Base-by-base conservation (phyloP, 1,140 invertebrate genomes). In the Drosophila nannoptera region DNA sequence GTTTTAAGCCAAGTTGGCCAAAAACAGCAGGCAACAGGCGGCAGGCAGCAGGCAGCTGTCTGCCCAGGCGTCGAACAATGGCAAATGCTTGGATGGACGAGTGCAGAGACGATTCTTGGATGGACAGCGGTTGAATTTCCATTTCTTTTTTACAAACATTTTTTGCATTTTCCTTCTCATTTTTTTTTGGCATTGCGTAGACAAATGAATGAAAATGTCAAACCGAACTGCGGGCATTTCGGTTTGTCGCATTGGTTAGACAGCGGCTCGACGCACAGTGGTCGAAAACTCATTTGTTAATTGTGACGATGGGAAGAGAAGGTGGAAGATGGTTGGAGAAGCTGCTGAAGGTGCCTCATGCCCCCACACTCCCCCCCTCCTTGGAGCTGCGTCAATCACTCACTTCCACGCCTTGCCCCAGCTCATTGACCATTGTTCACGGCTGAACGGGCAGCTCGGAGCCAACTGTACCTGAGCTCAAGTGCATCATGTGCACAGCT, bases 161-260 rank as follows among this genome's bases (percentile, higher is more conserved):
- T n/a, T 53, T 31, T 53, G 16, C 49, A 46, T 56, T 54, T 11
- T 50, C n/a, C 16, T 64, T 16, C 40, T 45, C 63, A 77, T 52
- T 56, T 45, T 77, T 61, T 64, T 38, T 22, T 62, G 64, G 45
- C 77, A 69, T 63, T 87, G 81, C 81, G 82, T 86, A 77, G 81
- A 86, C 82, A 86, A 86, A 87, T 87, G 77, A 81, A 84, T 84
- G 81, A 81, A 86, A 87, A 86, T 86, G 82, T 86, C 81, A 84
- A 84, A 60, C 76, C 64, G 63, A 70, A 86, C 58, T 56, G 66
- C 45, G 69, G 60, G 38, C 69, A 59, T 71, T 64, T 56, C 43
- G 75, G 71, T 40, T 67, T 33, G 62, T 12, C 54, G 56, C 36
- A 16, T 32, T 63, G 49, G 32, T 33, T 52, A 50, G 31, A 52